phyloP scores from a whole-genome alignment of 2,113 vertebrate species.

The Grammatotria lemairii region DNA sequence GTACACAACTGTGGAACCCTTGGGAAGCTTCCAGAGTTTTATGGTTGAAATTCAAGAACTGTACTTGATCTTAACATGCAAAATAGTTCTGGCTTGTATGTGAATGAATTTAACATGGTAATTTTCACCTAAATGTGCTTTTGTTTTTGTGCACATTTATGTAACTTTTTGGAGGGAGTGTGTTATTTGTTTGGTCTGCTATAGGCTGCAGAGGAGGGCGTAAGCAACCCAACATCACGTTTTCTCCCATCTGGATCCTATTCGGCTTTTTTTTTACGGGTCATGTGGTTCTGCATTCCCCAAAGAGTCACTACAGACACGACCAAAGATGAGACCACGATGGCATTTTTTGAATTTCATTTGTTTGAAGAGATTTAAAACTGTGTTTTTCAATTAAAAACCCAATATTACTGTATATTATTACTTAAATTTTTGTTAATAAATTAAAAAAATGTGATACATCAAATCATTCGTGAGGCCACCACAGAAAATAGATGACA shows the following conservation, averaged over 20 bases:
- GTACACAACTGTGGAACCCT: background rate
- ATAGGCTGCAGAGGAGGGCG: slow-evolving; percentile 53
- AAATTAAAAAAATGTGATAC: background rate
- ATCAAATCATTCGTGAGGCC: background rate
- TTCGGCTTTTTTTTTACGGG: slow-evolving; percentile 9
- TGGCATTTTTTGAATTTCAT: background rate
- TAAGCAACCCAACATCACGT: background rate
- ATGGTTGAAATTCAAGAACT: background rate
- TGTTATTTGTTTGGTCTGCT: slow-evolving; percentile 4
- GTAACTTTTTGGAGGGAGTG: slow-evolving; percentile 33
- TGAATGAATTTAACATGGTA: background rate
- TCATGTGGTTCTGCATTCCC: background rate
- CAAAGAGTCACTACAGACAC: background rate
- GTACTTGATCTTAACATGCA: background rate
- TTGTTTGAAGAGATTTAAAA: background rate
- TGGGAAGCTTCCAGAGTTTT: background rate
- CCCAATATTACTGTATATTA: background rate
- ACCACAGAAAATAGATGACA: background rate
- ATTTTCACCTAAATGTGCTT: slow-evolving; percentile 8
- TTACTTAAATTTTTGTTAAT: background rate
- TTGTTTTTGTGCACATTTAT: background rate
- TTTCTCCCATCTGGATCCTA: slow-evolving; percentile 55
- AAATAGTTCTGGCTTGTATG: background rate
- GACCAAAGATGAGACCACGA: background rate
- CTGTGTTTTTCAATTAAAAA: background rate